Evolutionary conservation across 2,888 invertebrate species (phyloP).

Genomic region (Neoascia interrupta): DNA sequence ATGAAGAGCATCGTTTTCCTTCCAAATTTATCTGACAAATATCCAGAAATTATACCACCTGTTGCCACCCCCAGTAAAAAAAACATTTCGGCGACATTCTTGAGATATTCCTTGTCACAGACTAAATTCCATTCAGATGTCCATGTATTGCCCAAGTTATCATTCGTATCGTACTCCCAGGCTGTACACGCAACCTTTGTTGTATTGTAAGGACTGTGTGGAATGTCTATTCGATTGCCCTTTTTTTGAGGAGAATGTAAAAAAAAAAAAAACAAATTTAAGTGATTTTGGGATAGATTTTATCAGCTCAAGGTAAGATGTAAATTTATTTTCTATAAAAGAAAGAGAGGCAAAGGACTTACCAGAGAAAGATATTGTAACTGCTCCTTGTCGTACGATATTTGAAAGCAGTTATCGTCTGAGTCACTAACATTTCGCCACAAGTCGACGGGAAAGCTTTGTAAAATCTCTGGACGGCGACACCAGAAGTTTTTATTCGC

Average conservation of each 20-base stretch:
- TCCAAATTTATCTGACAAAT: constrained; percentile 90
- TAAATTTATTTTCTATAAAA: neutral
- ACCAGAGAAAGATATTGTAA: too few species aligned
- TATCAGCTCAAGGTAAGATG: neutral
- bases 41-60: constrained; percentile 89
- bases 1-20: constrained; percentile 87
- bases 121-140: constrained; percentile 89
- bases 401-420: constrained; percentile 82
- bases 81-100: constrained; percentile 87
- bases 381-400: constrained; percentile 80
- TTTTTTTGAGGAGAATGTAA: neutral
- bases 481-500: constrained; percentile 86
- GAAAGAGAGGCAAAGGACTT: constrained; percentile 69
- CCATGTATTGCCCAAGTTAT: constrained; percentile 83
- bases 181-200: constrained; percentile 81
- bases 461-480: constrained; percentile 82
- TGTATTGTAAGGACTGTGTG: constrained; percentile 78
- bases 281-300: neutral
- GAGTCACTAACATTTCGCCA: constrained; percentile 87
- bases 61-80: constrained; percentile 88
- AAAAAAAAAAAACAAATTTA: too few species aligned
- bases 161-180: constrained; percentile 83
- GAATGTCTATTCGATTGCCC: constrained; percentile 74
- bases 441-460: constrained; percentile 80
- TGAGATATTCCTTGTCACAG: constrained; percentile 85